Evolutionary conservation across 2,113 vertebrate genomes (phyloP).

Genomic region (Thamnaconus septentrionalis): DNA sequence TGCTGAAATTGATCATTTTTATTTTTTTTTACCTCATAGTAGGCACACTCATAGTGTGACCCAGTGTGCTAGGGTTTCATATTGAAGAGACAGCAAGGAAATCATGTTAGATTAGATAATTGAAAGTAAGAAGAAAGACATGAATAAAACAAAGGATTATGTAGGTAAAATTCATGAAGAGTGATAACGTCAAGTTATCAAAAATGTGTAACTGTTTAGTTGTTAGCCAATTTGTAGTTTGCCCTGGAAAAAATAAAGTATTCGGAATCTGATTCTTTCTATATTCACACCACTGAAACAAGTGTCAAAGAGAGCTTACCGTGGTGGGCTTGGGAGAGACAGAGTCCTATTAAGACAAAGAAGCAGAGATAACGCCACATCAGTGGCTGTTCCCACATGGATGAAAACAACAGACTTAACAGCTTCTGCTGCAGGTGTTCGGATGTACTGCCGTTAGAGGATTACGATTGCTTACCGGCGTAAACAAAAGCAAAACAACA

Average conservation of each 20-base stretch:
- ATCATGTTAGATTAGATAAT: too few relatives aligned
- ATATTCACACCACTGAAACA: too few relatives aligned
- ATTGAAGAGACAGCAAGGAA: conserved; percentile 35
- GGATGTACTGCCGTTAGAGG: conserved; percentile 27
- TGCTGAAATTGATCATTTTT: not conserved
- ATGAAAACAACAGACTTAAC: conserved; percentile 33
- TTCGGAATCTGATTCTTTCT: too few relatives aligned
- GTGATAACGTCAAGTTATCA: not conserved
- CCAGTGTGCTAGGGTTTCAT: conserved; percentile 76
- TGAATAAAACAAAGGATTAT: too few relatives aligned
- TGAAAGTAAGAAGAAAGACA: not conserved
- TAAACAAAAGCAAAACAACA: not conserved
- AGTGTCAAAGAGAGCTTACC: conserved; percentile 76
- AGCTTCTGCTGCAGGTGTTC: conserved; percentile 19
- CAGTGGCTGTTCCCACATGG: conserved; percentile 10
- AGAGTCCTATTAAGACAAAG: conserved; percentile 79
- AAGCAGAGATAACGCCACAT: conserved; percentile 30
- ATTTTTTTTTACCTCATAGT: conserved; percentile 88
- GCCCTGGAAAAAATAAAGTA: too few relatives aligned
- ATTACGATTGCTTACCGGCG: conserved; percentile 34
- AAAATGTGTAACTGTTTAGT: too few relatives aligned
- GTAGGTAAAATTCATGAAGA: too few relatives aligned
- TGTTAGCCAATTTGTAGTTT: too few relatives aligned
- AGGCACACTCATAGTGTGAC: conserved; percentile 94
- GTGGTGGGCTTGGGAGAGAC: conserved; percentile 87